Conservation (phyloP, 92 coral and sea anemone genomes). For the Bergia sp. region DNA sequence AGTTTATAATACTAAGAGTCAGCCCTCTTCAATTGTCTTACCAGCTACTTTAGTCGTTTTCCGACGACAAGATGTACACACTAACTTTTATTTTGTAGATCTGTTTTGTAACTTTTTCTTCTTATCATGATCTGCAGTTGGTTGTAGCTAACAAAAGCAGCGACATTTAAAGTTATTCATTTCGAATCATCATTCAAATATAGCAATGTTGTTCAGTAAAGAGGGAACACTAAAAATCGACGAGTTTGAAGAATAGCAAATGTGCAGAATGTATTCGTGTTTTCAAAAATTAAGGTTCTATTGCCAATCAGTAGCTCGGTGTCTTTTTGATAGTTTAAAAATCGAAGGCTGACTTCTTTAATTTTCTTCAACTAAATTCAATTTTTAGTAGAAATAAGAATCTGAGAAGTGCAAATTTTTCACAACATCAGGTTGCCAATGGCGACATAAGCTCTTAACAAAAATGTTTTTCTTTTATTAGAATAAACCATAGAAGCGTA, state of each 20-base stretch:
- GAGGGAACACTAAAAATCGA: not conserved
- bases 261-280: too few species aligned
- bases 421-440: not conserved
- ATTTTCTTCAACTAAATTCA: not conserved
- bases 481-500: not conserved
- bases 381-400: not conserved
- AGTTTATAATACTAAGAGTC: not conserved
- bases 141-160: not conserved
- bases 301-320: too few species aligned
- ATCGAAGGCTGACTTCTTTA: too few species aligned
- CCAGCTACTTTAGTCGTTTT: not conserved
- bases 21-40: too few species aligned
- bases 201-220: not conserved
- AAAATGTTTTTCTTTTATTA: not conserved
- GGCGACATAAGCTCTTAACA: not conserved
- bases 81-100: not conserved
- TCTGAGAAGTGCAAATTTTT: not conserved
- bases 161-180: not conserved
- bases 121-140: not conserved
- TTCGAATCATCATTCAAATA: not conserved
- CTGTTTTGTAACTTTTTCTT: too few species aligned
- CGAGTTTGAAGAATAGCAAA: too few species aligned
- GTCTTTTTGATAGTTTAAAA: too few species aligned
- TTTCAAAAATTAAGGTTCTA: too few species aligned
- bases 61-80: not conserved